These are phyloP conservation scores for Andricus grossulariae DNA, from an alignment of 1,140 invertebrate genomes.

Conservation along the genomic window DNA sequence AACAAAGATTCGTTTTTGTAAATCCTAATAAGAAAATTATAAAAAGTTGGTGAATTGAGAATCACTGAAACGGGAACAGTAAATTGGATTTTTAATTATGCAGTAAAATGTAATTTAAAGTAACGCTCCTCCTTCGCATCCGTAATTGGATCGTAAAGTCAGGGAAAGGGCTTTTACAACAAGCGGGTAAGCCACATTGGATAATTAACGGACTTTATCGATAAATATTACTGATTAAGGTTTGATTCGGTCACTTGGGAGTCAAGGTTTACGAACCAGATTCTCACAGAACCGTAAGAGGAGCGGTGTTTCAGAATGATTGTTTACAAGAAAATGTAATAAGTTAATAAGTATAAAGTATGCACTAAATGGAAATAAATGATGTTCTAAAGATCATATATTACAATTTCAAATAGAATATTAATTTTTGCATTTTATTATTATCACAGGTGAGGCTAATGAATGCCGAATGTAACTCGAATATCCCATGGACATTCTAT, in stretches of 20 bases:
- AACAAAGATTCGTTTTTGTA: no score
- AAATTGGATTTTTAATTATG: slow-evolving; percentile 30
- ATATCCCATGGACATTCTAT: no score
- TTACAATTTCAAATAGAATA: no score
- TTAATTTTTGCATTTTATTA: no score
- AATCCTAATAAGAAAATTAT: neutral
- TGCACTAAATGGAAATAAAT: no score
- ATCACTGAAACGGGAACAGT: slow-evolving; percentile 20
- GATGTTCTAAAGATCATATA: no score
- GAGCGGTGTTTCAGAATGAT: neutral
- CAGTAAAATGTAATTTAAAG: slow-evolving; percentile 22
- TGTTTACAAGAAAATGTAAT: neutral
- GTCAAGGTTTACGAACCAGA: slow-evolving; percentile 20
- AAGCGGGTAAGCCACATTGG: slow-evolving; percentile 26
- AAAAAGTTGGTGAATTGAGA: neutral
- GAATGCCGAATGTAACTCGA: no score
- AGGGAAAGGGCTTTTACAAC: neutral
- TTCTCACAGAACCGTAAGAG: slow-evolving; percentile 1
- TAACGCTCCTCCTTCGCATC: slow-evolving; percentile 13
- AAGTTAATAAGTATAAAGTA: neutral
- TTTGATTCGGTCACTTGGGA: slow-evolving; percentile 14
- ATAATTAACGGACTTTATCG: slow-evolving; percentile 26
- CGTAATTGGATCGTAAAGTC: slow-evolving; percentile 25
- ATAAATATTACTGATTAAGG: slow-evolving; percentile 26
- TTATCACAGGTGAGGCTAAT: no score